Evolutionary conservation across 2,888 invertebrate genomes (phyloP).

Genomic region (Tetragonula carbonaria): DNA sequence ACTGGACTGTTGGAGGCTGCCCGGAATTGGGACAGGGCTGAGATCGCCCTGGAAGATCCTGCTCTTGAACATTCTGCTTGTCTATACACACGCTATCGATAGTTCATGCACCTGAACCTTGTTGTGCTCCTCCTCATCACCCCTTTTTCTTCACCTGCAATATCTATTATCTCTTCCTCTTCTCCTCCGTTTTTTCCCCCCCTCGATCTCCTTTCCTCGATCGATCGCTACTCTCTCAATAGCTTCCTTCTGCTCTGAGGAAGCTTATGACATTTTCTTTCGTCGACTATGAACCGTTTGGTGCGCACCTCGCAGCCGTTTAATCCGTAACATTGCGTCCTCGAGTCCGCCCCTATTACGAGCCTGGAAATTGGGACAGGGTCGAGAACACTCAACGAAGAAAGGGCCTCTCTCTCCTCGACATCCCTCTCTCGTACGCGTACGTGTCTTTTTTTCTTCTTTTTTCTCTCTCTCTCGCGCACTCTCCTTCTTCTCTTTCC

Average conservation of each 20-base stretch:
- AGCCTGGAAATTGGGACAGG: slow-evolving; percentile 54
- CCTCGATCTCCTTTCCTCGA: not conserved
- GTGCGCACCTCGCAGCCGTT: slow-evolving; percentile 29
- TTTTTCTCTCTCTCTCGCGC: not conserved
- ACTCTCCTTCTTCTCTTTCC: not conserved
- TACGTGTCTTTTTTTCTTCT: not conserved
- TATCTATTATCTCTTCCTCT: not conserved
- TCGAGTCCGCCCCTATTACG: slow-evolving; percentile 25
- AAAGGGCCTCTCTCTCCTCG: slow-evolving; percentile 24
- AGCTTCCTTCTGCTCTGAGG: not conserved
- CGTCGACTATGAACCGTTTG: not conserved
- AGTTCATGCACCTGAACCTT: slow-evolving; percentile 73
- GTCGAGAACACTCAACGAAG: slow-evolving; percentile 52
- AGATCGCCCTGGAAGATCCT: slow-evolving; percentile 79
- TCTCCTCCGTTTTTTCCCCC: not conserved
- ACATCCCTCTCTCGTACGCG: slow-evolving; percentile 21
- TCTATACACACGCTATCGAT: slow-evolving; percentile 60
- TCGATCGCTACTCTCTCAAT: slow-evolving; percentile 11
- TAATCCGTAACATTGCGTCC: slow-evolving; percentile 21
- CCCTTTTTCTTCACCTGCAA: not conserved
- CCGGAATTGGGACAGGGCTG: slow-evolving; percentile 77
- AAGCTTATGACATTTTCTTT: not conserved
- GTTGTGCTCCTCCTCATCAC: slow-evolving; percentile 29
- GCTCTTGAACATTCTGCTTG: slow-evolving; percentile 79
- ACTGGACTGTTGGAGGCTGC: slow-evolving; percentile 78